Evolutionary conservation across 1,140 invertebrate species (phyloP).

Genomic region (Panulirus ornatus): DNA sequence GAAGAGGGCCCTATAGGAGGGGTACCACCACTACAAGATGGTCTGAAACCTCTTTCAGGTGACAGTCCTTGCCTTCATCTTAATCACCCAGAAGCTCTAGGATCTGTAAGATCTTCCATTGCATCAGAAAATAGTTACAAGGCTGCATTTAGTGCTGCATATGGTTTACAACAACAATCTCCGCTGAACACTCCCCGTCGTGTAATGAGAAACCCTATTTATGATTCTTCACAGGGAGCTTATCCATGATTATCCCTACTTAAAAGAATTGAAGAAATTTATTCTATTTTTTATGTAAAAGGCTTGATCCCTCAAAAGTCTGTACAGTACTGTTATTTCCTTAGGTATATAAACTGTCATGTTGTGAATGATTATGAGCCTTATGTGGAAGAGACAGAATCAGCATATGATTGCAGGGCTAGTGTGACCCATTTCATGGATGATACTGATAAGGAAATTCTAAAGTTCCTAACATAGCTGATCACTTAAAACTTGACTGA

Average conservation of each 20-base stretch:
- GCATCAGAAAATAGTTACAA: slow-evolving; percentile 59
- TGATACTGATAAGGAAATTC: too few relatives aligned
- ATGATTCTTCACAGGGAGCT: slow-evolving; percentile 49
- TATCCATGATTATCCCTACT: slow-evolving; percentile 25
- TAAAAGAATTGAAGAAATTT: background rate
- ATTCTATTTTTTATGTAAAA: background rate
- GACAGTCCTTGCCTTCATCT: slow-evolving; percentile 4
- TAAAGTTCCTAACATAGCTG: too few relatives aligned
- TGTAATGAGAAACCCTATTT: slow-evolving; percentile 54
- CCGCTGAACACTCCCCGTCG: slow-evolving; percentile 24
- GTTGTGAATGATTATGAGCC: too few relatives aligned
- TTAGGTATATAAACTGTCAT: background rate
- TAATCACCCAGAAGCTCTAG: slow-evolving; percentile 32
- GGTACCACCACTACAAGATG: slow-evolving; percentile 34
- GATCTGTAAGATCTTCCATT: slow-evolving; percentile 48
- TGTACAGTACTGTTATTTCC: too few relatives aligned
- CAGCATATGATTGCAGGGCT: too few relatives aligned
- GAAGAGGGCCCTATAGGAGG: slow-evolving; percentile 24
- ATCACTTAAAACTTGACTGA: too few relatives aligned
- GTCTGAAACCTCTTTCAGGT: slow-evolving; percentile 25
- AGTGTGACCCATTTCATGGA: too few relatives aligned
- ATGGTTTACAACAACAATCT: slow-evolving; percentile 52
- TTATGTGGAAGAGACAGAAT: too few relatives aligned
- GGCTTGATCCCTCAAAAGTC: too few relatives aligned
- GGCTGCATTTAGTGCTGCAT: slow-evolving; percentile 48